Conservation (phyloP, 2,888 invertebrate species). For the Temnothorax ravouxi region DNA sequence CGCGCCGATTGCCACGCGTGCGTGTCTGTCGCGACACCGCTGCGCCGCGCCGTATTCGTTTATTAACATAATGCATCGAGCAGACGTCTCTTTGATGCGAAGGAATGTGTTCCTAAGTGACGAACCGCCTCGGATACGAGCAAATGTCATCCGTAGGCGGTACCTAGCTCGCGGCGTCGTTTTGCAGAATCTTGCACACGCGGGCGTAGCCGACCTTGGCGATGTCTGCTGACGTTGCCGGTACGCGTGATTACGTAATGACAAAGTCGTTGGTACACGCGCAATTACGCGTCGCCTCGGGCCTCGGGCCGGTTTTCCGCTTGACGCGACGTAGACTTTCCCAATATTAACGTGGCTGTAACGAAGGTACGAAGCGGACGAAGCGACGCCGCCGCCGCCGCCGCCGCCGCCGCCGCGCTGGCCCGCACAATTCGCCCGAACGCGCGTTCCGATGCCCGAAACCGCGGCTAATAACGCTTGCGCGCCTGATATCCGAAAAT, state of each 20-base stretch:
- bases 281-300: neutral
- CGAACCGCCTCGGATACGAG: conserved; percentile 60
- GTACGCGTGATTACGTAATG: neutral
- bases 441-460: neutral
- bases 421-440: conserved; percentile 24
- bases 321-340: neutral
- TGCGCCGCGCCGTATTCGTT: conserved; percentile 46
- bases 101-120: conserved; percentile 70
- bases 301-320: neutral
- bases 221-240: conserved; percentile 30
- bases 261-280: neutral
- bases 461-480: conserved; percentile 12
- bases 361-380: neutral
- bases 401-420: neutral
- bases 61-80: conserved; percentile 76
- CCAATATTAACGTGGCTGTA: neutral
- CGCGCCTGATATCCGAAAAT: neutral
- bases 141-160: conserved; percentile 63
- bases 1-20: conserved; percentile 54
- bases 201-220: conserved; percentile 50
- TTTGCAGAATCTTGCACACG: conserved; percentile 19
- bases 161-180: conserved; percentile 59
- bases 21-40: conserved; percentile 30
- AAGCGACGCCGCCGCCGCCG: neutral
- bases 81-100: conserved; percentile 76